These are phyloP conservation scores for Ametastegia equiseti DNA, from an alignment of 2,888 invertebrate genomes.

Conservation along the genomic window DNA sequence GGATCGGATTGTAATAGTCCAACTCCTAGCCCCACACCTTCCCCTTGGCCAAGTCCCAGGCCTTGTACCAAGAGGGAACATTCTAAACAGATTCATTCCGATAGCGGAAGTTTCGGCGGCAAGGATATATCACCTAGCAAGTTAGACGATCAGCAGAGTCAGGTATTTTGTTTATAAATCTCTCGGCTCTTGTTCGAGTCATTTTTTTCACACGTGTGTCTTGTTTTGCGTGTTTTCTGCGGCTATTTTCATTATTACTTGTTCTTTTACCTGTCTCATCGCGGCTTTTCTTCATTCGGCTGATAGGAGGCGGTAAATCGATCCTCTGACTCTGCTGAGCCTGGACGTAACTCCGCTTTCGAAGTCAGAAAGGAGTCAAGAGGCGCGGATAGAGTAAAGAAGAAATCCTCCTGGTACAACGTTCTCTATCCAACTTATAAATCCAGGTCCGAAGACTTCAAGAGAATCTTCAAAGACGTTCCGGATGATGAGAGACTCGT, in stretches of 20 bases:
- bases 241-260: slow-evolving; percentile 26
- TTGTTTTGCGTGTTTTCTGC: too few relatives aligned
- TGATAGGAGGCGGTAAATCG: slow-evolving; percentile 68
- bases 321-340: slow-evolving; percentile 72
- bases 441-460: slow-evolving; percentile 94
- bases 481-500: slow-evolving; percentile 94
- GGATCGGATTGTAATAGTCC: slow-evolving; percentile 72
- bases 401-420: slow-evolving; percentile 91
- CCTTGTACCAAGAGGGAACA: slow-evolving; percentile 63
- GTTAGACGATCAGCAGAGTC: slow-evolving; percentile 63
- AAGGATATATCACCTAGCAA: slow-evolving; percentile 63
- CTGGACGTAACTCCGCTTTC: slow-evolving; percentile 62
- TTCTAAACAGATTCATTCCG: slow-evolving; percentile 58
- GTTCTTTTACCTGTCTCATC: slow-evolving; percentile 37
- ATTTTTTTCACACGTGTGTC: slow-evolving; percentile 4
- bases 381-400: slow-evolving; percentile 79
- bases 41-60: slow-evolving; percentile 77
- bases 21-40: slow-evolving; percentile 77
- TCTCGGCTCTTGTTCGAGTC: neutral
- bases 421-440: slow-evolving; percentile 95
- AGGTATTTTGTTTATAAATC: slow-evolving; percentile 49
- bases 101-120: slow-evolving; percentile 54
- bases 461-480: slow-evolving; percentile 93
- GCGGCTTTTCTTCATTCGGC: too few relatives aligned
- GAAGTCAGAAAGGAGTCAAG: slow-evolving; percentile 75